These are phyloP conservation scores for Zeuzera pyrina DNA, from an alignment of 2,888 invertebrate genomes.

Conservation along the genomic window DNA sequence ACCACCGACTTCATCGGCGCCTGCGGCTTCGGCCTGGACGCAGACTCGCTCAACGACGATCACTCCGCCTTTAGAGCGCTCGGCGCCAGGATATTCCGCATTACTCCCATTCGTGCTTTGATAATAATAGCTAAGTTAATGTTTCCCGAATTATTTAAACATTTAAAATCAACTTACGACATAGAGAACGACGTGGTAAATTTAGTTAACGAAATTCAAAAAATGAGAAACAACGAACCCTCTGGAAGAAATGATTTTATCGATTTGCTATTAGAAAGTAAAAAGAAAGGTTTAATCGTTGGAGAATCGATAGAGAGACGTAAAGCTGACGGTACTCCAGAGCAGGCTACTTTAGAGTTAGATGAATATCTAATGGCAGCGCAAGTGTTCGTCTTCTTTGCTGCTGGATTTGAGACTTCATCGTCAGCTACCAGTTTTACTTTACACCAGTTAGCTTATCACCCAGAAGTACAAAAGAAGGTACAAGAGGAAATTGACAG, in stretches of 20 bases:
- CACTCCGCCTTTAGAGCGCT: constrained; percentile 9
- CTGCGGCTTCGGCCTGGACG: constrained; percentile 16
- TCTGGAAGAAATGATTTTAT: constrained; percentile 39
- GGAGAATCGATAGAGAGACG: constrained; percentile 27
- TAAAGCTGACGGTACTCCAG: constrained; percentile 14
- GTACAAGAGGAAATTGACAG: constrained; percentile 37
- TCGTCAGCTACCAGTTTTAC: constrained; percentile 52
- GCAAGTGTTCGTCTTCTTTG: constrained; percentile 47
- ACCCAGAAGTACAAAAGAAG: constrained; percentile 34
- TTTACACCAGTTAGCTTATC: constrained; percentile 41
- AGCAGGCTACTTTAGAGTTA: constrained; percentile 26
- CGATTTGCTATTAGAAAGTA: constrained; percentile 34
- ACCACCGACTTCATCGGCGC: constrained; percentile 19
- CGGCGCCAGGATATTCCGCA: constrained; percentile 8
- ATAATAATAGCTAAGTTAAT: not conserved
- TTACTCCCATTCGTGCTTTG: not conserved
- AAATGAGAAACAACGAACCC: constrained; percentile 29
- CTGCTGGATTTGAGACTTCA: constrained; percentile 63
- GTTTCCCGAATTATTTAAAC: constrained; percentile 19
- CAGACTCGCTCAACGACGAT: constrained; percentile 12
- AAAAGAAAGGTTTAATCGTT: constrained; percentile 25
- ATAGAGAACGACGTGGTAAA: constrained; percentile 31
- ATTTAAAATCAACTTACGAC: constrained; percentile 24
- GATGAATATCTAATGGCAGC: constrained; percentile 33
- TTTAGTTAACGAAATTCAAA: constrained; percentile 26